phyloP scores from a whole-genome alignment of 2,113 vertebrate species.

The Columba livia region DNA sequence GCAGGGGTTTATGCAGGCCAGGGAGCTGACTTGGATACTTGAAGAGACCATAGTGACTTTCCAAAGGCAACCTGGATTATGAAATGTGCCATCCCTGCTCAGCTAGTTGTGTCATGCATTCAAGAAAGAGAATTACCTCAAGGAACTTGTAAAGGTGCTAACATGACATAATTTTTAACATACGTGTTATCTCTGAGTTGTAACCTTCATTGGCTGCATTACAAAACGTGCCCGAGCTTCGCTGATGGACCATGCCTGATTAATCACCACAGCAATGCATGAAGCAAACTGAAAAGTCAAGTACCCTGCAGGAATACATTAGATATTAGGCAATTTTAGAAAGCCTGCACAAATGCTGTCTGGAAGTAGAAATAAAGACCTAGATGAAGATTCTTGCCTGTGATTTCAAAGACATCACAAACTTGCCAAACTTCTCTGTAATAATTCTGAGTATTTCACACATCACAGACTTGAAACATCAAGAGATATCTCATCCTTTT shows the following conservation, averaged over 20 bases:
- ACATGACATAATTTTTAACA: background rate
- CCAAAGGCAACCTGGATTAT: background rate
- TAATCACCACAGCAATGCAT: background rate
- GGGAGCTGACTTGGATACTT: background rate
- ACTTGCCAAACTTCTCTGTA: background rate
- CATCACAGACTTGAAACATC: background rate
- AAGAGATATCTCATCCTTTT: background rate
- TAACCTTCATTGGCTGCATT: background rate
- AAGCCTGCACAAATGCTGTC: background rate
- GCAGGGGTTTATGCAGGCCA: background rate
- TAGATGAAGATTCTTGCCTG: background rate
- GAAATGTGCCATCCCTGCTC: background rate
- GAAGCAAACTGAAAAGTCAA: background rate
- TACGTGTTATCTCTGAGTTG: background rate
- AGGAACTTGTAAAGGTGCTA: background rate
- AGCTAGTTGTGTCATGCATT: background rate
- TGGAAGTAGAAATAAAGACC: background rate
- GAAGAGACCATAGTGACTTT: background rate
- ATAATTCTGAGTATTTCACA: background rate
- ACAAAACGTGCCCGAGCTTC: accelerated
- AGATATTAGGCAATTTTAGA: background rate
- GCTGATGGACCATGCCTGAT: background rate
- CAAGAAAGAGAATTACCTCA: background rate
- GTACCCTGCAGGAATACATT: background rate
- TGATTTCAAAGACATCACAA: background rate